Evolutionary conservation across 2,113 vertebrate species (phyloP).

Genomic region (Emydura subglobosa): DNA sequence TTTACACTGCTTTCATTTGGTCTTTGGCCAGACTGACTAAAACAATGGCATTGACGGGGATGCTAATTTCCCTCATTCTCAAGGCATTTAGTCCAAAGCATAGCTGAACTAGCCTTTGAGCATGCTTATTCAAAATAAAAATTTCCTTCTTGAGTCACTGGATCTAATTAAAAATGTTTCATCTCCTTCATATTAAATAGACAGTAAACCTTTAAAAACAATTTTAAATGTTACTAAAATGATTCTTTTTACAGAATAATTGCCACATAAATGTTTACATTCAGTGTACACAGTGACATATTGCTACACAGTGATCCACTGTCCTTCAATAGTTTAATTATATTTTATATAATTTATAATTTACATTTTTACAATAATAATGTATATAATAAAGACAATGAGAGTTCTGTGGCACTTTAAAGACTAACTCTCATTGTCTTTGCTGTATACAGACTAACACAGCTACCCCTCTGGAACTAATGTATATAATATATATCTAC

Average conservation of each 20-base stretch:
- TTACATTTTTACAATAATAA: neutral
- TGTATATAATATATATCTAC: neutral
- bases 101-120: accelerated
- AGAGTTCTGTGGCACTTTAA: no score
- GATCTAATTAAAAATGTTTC: neutral
- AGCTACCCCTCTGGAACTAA: no score
- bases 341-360: neutral
- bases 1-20: neutral
- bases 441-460: no score
- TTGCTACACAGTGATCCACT: neutral
- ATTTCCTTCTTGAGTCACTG: neutral
- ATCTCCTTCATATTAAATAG: accelerated
- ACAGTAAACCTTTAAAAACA: accelerated
- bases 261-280: neutral
- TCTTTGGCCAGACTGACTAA: slow-evolving; percentile 5
- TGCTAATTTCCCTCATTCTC: slow-evolving; percentile 44
- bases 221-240: neutral
- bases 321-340: neutral
- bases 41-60: slow-evolving; percentile 16
- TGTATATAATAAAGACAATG: no score
- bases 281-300: neutral
- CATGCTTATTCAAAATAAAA: neutral
- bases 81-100: neutral
- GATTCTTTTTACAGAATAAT: accelerated
- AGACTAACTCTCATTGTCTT: no score